Percentiles rank a stretch among this genome's conserved stretches.
These are phyloP conservation scores for Oriolus oriolus DNA, from an alignment of 2,113 vertebrate species.

Conservation along the genomic window DNA sequence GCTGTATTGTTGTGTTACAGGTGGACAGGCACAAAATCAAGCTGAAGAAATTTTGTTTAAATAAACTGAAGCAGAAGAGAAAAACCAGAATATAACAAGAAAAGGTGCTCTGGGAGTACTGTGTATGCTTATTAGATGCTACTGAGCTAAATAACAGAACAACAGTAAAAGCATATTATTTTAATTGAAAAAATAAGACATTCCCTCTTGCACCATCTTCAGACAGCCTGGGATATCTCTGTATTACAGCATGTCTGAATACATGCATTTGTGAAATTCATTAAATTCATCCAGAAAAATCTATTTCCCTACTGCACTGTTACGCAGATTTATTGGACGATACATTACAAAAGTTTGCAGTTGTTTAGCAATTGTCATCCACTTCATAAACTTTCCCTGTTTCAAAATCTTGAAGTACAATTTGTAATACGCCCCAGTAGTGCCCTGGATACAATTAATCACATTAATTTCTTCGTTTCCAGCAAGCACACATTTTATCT, in stretches of 20 bases:
- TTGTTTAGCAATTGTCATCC: constrained; percentile 10
- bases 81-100: background rate
- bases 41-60: background rate
- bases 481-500: background rate
- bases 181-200: background rate
- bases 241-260: background rate
- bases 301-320: background rate
- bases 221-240: background rate
- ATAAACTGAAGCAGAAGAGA: background rate
- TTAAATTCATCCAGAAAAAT: constrained; percentile 1
- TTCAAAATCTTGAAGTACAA: background rate
- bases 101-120: background rate
- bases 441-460: background rate
- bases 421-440: background rate
- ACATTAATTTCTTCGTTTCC: background rate
- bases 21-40: background rate
- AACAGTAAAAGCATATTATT: background rate
- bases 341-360: background rate
- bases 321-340: background rate
- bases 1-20: background rate
- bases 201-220: background rate
- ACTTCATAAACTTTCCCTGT: background rate
- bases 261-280: constrained; percentile 5
- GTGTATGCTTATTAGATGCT: background rate
- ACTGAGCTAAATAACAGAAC: background rate